Evolutionary conservation across 2,797 vertebrate species (phyloP).

Genomic region (Clarias pachynema): DNA sequence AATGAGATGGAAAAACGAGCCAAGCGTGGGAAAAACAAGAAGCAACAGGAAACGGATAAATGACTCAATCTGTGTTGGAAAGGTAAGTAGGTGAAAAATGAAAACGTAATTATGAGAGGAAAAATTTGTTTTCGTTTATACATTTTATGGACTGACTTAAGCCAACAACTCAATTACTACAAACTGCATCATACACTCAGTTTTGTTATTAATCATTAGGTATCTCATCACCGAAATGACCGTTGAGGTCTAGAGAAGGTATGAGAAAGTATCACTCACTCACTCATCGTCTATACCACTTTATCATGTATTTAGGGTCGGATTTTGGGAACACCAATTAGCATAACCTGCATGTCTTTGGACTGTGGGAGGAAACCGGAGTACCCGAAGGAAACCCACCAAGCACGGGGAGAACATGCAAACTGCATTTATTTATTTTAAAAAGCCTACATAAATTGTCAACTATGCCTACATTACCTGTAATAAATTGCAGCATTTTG

Average conservation of each 20-base stretch:
- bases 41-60: slow-evolving; percentile 24
- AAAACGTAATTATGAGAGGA: neutral
- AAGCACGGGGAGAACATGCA: no score
- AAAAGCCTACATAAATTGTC: no score
- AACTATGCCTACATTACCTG: no score
- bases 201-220: neutral
- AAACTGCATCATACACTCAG: neutral
- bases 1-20: slow-evolving; percentile 36
- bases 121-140: neutral
- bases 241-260: neutral
- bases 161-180: neutral
- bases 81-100: neutral
- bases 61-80: neutral
- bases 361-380: no score
- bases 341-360: no score
- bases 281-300: no score
- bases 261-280: neutral
- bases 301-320: no score
- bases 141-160: neutral
- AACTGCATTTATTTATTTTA: no score
- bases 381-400: no score
- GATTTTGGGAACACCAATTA: no score
- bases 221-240: neutral
- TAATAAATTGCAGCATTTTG: no score
- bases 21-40: neutral